phyloP scores from a whole-genome alignment of 1,140 invertebrate genomes.

The Antheraea pernyi region DNA sequence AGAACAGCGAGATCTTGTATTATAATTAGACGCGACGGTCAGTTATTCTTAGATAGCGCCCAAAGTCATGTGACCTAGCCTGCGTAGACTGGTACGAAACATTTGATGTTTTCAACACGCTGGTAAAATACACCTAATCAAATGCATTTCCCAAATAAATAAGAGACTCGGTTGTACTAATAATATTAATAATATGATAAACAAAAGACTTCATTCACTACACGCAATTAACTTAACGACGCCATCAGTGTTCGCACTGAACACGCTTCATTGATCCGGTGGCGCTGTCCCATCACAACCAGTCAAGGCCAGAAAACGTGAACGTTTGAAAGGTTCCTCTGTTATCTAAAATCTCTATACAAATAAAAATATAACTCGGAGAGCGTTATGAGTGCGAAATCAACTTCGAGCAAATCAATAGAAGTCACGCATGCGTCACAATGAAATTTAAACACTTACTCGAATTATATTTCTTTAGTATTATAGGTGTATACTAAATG shows the following conservation, averaged over 20 bases:
- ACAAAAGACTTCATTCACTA: conserved; percentile 16
- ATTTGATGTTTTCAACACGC: conserved; percentile 2
- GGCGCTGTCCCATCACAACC: neutral
- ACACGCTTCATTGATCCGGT: conserved; percentile 31
- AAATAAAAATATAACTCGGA: conserved; percentile 10
- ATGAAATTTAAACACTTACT: conserved; percentile 20
- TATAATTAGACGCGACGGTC: conserved; percentile 66
- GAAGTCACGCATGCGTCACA: conserved; percentile 68
- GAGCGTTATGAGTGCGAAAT: conserved; percentile 38
- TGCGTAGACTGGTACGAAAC: conserved; percentile 13
- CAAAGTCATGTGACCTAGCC: conserved; percentile 49
- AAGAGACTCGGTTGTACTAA: neutral
- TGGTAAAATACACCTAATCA: neutral
- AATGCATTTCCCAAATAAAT: neutral
- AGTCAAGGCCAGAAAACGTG: conserved; percentile 2
- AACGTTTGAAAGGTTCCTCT: conserved; percentile 1
- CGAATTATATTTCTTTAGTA: neutral
- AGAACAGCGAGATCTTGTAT: conserved; percentile 29
- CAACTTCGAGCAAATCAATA: conserved; percentile 65
- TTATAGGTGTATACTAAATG: too few species aligned
- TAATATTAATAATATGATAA: neutral
- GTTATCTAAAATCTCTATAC: conserved; percentile 2
- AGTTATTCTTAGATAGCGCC: conserved; percentile 63
- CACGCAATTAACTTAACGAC: conserved; percentile 30
- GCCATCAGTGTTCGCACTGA: conserved; percentile 20